A percentile compares a stretch with the other conserved stretches of the same genome.
phyloP scores from a whole-genome alignment of 2,888 invertebrate species.

The Torymus aiolomorphi region DNA sequence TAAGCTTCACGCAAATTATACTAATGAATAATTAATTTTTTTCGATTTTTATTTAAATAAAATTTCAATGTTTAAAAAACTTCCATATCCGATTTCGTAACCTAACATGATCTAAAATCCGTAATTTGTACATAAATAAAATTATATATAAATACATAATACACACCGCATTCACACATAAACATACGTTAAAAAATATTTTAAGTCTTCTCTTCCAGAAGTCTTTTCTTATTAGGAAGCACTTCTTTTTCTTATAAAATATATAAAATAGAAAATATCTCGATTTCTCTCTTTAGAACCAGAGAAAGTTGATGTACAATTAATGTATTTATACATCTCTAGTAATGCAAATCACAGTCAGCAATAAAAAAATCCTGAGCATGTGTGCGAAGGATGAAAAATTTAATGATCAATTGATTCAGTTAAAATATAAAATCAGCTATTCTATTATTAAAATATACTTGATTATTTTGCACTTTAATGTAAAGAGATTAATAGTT shows the following conservation, averaged over 20 bases:
- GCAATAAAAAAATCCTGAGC: conserved; percentile 41
- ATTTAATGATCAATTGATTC: conserved; percentile 12
- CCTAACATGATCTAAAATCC: conserved; percentile 44
- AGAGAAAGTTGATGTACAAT: conserved; percentile 14
- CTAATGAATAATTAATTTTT: conserved; percentile 24
- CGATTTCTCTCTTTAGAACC: background rate
- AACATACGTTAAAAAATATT: conserved; percentile 48
- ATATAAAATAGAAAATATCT: conserved; percentile 28
- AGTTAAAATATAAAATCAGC: conserved; percentile 7
- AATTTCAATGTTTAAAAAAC: conserved; percentile 31
- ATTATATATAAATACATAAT: conserved; percentile 41
- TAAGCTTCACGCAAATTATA: conserved; percentile 41
- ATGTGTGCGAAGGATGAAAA: conserved; percentile 27
- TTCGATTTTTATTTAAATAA: conserved; percentile 26
- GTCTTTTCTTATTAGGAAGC: conserved; percentile 41
- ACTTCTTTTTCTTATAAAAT: conserved; percentile 29
- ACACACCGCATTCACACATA: conserved; percentile 47
- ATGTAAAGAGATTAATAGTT: conserved; percentile 18
- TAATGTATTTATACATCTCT: conserved; percentile 23
- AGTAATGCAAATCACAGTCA: conserved; percentile 50
- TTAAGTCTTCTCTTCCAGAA: background rate
- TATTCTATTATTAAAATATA: conserved; percentile 20
- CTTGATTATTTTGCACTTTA: conserved; percentile 18
- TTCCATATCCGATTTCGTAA: conserved; percentile 36
- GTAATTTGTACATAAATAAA: conserved; percentile 45